Conservation (phyloP, 2,797 vertebrate species). For the Micrastur ruficollis region DNA sequence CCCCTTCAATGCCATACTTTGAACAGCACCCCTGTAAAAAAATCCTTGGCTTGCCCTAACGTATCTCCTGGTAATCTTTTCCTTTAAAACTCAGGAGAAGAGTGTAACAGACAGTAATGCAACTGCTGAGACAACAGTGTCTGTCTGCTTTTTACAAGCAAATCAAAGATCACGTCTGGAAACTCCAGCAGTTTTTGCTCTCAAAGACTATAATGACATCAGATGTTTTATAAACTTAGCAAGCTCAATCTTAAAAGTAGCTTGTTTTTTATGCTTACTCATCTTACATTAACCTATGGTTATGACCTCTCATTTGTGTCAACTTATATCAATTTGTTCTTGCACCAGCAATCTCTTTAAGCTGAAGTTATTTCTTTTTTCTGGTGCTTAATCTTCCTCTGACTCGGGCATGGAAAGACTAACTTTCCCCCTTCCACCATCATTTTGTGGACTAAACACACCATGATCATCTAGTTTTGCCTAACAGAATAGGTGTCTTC, state of each 20-base stretch:
- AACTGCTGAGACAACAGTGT: neutral
- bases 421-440: neutral
- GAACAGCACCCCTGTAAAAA: neutral
- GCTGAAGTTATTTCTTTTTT: neutral
- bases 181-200: neutral
- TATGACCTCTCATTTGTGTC: neutral
- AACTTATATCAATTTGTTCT: neutral
- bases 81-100: neutral
- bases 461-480: neutral
- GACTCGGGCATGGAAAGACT: neutral
- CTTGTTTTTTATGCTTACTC: neutral
- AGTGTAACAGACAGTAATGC: neutral
- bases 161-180: neutral
- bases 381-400: neutral
- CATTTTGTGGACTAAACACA: neutral
- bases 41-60: neutral
- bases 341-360: neutral
- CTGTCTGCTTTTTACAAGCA: neutral
- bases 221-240: neutral
- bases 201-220: neutral
- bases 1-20: neutral
- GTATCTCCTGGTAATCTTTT: neutral
- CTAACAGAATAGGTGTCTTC: neutral
- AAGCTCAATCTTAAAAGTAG: neutral
- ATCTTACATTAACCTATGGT: neutral